A percentile compares a stretch with the other conserved stretches of the same genome.
These are phyloP conservation scores for Caerostris extrusa DNA, from an alignment of 1,140 invertebrate species.

Conservation along the genomic window DNA sequence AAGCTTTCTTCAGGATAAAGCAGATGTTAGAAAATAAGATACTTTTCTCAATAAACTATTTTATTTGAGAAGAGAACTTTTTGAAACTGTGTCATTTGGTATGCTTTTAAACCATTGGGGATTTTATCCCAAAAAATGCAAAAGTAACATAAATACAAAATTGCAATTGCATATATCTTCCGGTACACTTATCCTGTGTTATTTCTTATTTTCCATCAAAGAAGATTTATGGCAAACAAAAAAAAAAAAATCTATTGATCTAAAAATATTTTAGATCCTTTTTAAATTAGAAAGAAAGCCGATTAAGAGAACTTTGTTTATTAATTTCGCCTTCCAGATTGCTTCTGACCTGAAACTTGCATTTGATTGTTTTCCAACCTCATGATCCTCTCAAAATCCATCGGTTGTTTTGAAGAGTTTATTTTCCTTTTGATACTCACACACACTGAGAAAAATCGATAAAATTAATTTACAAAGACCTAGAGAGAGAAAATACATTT, in stretches of 20 bases:
- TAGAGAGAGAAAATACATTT: neutral
- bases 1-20: too few relatives aligned
- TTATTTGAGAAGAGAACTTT: too few relatives aligned
- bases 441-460: neutral
- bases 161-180: neutral
- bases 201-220: neutral
- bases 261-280: neutral
- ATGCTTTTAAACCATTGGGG: neutral
- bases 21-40: too few relatives aligned
- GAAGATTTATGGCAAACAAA: neutral
- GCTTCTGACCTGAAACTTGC: neutral
- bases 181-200: neutral
- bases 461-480: constrained; percentile 50
- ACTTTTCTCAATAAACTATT: too few relatives aligned
- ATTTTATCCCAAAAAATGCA: neutral
- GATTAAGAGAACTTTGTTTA: constrained; percentile 31
- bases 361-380: constrained; percentile 12
- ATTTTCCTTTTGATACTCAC: neutral
- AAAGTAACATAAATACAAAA: constrained; percentile 14
- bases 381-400: constrained; percentile 18
- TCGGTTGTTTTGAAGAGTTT: neutral
- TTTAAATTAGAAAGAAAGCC: constrained; percentile 38
- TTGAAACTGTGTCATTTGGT: too few relatives aligned
- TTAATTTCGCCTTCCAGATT: neutral
- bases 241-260: neutral